These are phyloP conservation scores for Acromyrmex echinatior DNA, from an alignment of 1,140 invertebrate species.

Conservation along the genomic window DNA sequence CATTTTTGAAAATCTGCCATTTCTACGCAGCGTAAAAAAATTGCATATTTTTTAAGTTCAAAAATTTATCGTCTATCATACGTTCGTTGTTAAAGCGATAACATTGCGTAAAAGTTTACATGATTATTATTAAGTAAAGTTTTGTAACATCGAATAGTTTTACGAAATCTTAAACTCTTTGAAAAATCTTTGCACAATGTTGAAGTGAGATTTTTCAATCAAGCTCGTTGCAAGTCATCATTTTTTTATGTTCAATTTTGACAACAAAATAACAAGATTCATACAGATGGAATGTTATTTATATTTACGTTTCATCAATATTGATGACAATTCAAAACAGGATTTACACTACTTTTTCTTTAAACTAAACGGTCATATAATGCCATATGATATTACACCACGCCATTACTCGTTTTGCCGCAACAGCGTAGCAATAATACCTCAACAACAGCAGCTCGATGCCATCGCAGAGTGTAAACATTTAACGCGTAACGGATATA, in stretches of 20 bases:
- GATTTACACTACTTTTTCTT: constrained; percentile 20
- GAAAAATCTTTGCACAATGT: background rate
- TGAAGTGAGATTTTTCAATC: background rate
- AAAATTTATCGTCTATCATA: constrained; percentile 28
- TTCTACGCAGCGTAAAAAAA: constrained; percentile 39
- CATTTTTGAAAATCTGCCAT: constrained; percentile 54
- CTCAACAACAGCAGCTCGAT: constrained; percentile 31
- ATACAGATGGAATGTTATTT: background rate
- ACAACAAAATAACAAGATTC: background rate
- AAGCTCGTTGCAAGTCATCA: background rate
- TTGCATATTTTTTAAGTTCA: constrained; percentile 34
- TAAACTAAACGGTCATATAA: constrained; percentile 31
- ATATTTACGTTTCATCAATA: constrained; percentile 7
- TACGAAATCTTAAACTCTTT: background rate
- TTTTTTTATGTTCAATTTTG: constrained; percentile 10
- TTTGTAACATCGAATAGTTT: background rate
- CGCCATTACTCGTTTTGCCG: constrained; percentile 28
- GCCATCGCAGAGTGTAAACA: constrained; percentile 44
- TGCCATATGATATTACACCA: constrained; percentile 50
- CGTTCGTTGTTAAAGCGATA: constrained; percentile 3
- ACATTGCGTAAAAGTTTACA: background rate
- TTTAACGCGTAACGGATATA: constrained; percentile 63
- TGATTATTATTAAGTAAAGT: background rate
- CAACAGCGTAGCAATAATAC: constrained; percentile 47
- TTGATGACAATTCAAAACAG: constrained; percentile 37